Conservation (phyloP, 2,113 vertebrate genomes). For the Guaruba guarouba region DNA sequence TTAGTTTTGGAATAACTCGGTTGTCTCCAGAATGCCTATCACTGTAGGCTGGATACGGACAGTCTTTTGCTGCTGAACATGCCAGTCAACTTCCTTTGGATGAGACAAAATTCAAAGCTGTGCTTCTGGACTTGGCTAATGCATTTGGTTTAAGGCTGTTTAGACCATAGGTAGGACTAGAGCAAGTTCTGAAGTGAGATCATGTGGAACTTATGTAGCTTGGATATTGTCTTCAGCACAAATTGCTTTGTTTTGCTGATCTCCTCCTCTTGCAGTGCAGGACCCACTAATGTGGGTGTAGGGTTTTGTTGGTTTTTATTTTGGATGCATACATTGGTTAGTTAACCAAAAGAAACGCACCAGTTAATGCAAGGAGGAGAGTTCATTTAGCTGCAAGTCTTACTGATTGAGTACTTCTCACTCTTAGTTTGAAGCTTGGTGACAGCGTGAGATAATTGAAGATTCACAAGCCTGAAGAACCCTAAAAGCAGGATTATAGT, state of each 20-base stretch:
- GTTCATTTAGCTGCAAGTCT: background rate
- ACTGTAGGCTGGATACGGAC: background rate
- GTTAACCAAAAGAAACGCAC: background rate
- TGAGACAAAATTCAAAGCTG: background rate
- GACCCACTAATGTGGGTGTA: background rate
- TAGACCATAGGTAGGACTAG: background rate
- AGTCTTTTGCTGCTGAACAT: background rate
- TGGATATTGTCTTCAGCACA: background rate
- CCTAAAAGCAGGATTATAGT: background rate
- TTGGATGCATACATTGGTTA: background rate
- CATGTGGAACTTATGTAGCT: rapidly evolving
- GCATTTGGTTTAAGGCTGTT: background rate
- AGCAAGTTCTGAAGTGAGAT: background rate
- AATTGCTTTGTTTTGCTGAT: background rate
- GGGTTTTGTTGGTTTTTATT: background rate
- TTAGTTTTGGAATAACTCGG: background rate
- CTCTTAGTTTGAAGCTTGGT: background rate
- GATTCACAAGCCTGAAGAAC: background rate
- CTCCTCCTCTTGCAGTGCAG: background rate
- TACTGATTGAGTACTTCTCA: background rate
- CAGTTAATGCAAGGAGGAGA: background rate
- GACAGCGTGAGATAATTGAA: background rate
- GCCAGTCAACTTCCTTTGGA: background rate
- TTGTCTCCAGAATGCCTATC: background rate
- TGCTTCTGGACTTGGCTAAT: background rate